Evolutionary conservation across 2,888 invertebrate species (phyloP).

Genomic region (Steinernema scapterisci): DNA sequence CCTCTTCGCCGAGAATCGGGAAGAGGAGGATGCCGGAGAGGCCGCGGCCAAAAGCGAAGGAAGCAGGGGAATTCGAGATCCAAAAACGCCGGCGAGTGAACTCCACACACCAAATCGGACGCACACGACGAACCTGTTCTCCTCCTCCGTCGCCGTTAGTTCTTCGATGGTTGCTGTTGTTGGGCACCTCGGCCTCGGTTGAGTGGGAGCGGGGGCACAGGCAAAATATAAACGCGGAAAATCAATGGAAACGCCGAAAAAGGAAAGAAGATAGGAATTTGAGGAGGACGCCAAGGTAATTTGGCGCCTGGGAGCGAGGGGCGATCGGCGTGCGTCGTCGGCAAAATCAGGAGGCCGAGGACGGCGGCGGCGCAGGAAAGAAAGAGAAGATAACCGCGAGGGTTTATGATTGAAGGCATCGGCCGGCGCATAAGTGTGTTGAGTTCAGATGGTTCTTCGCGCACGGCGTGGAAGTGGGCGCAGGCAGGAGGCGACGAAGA

Average conservation of each 20-base stretch:
- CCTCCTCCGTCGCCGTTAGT: background rate
- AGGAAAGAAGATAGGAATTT: slow-evolving; percentile 5
- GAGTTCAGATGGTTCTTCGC: slow-evolving; percentile 25
- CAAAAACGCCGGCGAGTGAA: slow-evolving; percentile 18
- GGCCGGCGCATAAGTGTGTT: background rate
- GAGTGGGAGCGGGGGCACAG: slow-evolving; percentile 6
- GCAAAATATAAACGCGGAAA: slow-evolving; percentile 32
- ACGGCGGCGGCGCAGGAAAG: too few relatives aligned
- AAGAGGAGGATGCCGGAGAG: too few relatives aligned
- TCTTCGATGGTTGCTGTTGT: background rate
- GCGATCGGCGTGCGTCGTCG: background rate
- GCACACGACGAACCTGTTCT: slow-evolving; percentile 20
- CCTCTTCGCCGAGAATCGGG: background rate
- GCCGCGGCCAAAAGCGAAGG: background rate
- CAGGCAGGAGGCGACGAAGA: background rate
- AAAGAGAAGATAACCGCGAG: slow-evolving; percentile 9
- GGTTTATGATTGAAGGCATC: slow-evolving; percentile 14
- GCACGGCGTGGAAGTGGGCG: background rate
- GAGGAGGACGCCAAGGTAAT: slow-evolving; percentile 24
- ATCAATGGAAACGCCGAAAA: slow-evolving; percentile 30
- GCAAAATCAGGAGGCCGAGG: background rate
- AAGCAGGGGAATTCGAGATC: background rate
- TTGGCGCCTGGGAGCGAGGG: background rate
- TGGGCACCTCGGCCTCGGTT: background rate
- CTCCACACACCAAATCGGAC: background rate